Conservation (phyloP, 2,113 vertebrate genomes). For the Cyprichromis sp. region DNA sequence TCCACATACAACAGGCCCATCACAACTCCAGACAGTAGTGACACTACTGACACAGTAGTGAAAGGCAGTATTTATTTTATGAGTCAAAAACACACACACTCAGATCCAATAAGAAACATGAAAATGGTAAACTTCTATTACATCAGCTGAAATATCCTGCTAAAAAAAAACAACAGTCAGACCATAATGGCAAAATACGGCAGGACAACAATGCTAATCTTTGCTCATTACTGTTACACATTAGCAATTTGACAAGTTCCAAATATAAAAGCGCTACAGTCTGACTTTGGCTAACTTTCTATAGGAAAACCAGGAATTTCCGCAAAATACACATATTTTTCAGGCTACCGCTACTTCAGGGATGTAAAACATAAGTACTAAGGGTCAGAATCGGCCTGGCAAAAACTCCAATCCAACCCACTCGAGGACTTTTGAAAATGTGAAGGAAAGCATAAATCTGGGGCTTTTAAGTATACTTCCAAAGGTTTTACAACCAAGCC, state of each 20-base stretch:
- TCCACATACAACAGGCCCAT: constrained; percentile 6
- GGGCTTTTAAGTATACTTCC: not conserved
- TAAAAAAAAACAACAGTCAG: not conserved
- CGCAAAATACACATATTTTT: not conserved
- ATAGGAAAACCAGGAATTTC: not conserved
- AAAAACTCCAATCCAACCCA: not conserved
- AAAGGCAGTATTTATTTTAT: not conserved
- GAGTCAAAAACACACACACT: not conserved
- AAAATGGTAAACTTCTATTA: not conserved
- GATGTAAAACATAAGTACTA: not conserved
- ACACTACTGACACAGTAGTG: not conserved
- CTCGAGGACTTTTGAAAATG: not conserved
- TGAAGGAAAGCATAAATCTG: not conserved
- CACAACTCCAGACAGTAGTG: constrained; percentile 2
- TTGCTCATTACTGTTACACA: not conserved
- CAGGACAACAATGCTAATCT: not conserved
- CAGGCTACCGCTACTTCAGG: not conserved
- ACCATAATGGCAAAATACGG: not conserved
- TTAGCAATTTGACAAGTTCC: not conserved
- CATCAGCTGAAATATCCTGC: not conserved
- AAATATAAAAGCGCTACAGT: not conserved
- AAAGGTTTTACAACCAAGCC: not conserved
- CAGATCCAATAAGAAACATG: not conserved
- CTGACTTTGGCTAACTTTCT: not conserved
- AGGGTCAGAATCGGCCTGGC: not conserved